These are phyloP conservation scores for Plusia festucae DNA, from an alignment of 2,888 invertebrate species.

Conservation along the genomic window DNA sequence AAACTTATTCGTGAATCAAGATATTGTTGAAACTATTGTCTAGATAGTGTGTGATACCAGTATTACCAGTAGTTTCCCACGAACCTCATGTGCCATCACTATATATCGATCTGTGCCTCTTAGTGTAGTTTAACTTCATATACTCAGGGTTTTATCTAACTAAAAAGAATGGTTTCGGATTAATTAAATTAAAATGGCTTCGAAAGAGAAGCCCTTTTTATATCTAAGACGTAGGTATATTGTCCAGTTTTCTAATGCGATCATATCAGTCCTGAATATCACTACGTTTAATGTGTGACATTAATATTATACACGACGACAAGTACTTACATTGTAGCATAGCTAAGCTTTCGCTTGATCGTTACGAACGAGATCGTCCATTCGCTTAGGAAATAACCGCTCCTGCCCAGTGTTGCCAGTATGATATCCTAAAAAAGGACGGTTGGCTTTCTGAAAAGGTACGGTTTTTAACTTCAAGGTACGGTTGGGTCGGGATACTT, in stretches of 20 bases:
- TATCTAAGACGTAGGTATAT: slow-evolving; percentile 9
- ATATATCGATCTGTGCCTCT: neutral
- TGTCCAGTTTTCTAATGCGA: slow-evolving; percentile 45
- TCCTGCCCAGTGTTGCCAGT: no score
- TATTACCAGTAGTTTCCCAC: neutral
- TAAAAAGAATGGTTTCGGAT: neutral
- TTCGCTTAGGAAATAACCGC: slow-evolving; percentile 62
- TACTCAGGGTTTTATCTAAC: neutral
- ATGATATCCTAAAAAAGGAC: no score
- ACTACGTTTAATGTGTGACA: slow-evolving; percentile 27
- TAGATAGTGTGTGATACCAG: neutral
- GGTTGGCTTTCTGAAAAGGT: no score
- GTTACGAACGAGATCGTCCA: slow-evolving; percentile 63
- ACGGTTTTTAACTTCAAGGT: no score
- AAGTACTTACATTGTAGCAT: slow-evolving; percentile 21
- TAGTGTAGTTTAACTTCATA: neutral
- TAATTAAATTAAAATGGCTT: neutral
- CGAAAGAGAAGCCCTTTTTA: slow-evolving; percentile 5
- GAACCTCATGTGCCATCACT: neutral
- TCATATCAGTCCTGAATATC: slow-evolving; percentile 45
- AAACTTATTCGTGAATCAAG: neutral
- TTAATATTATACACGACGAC: slow-evolving; percentile 15
- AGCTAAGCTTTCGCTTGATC: slow-evolving; percentile 43
- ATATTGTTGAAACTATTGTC: neutral
- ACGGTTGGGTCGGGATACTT: no score